Evolutionary conservation across 1,140 invertebrate species (phyloP).

Genomic region (Helicoverpa zea): DNA sequence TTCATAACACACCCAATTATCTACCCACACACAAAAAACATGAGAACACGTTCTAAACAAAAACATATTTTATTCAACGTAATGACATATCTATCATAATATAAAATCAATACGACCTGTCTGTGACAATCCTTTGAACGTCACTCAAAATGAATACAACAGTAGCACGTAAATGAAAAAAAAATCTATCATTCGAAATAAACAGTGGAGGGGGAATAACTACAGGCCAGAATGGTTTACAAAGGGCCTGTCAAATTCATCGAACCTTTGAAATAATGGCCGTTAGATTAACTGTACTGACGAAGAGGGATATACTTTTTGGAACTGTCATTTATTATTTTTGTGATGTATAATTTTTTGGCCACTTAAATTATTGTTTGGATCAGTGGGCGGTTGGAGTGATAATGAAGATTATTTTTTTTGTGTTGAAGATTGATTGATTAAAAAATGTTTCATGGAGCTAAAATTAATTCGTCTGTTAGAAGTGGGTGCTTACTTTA

Average conservation of each 20-base stretch:
- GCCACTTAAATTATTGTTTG: slow-evolving; percentile 29
- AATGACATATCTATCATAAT: slow-evolving; percentile 41
- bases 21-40: not conserved
- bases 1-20: not conserved
- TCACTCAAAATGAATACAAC: slow-evolving; percentile 33
- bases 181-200: slow-evolving; percentile 41
- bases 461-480: no score
- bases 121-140: slow-evolving; percentile 47
- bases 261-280: slow-evolving; percentile 53
- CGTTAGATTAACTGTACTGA: slow-evolving; percentile 48
- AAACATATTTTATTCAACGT: slow-evolving; percentile 34
- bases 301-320: slow-evolving; percentile 49
- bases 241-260: slow-evolving; percentile 53
- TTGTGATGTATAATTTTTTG: slow-evolving; percentile 28
- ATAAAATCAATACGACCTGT: slow-evolving; percentile 45
- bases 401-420: not conserved
- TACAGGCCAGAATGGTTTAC: slow-evolving; percentile 39
- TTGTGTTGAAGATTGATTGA: no score
- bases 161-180: slow-evolving; percentile 45
- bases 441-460: not conserved
- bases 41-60: slow-evolving; percentile 15
- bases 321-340: slow-evolving; percentile 46
- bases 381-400: not conserved
- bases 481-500: no score
- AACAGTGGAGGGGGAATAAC: slow-evolving; percentile 8